Evolutionary conservation across 2,888 invertebrate genomes (phyloP).

Genomic region (Epinotia demarniana): DNA sequence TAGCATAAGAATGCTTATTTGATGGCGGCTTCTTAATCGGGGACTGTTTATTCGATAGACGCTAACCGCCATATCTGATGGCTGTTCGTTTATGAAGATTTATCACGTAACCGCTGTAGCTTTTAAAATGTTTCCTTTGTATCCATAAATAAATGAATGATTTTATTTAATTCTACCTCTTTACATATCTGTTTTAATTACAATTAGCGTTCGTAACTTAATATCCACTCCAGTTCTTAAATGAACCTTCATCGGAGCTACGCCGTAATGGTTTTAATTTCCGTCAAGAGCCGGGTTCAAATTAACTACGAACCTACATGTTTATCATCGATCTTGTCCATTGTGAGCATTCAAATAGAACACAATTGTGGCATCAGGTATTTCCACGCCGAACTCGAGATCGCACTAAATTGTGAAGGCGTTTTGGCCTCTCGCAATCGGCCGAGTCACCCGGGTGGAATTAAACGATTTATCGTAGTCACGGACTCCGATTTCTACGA

Average conservation of each 20-base stretch:
- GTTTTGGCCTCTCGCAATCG: conserved; percentile 75
- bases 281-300: conserved; percentile 44
- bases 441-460: conserved; percentile 76
- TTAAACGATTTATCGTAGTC: conserved; percentile 82
- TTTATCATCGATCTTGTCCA: conserved; percentile 56
- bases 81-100: no score
- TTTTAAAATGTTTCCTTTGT: neutral
- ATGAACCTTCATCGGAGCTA: conserved; percentile 28
- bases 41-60: no score
- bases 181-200: conserved; percentile 11
- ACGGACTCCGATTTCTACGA: conserved; percentile 71
- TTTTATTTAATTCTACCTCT: conserved; percentile 7
- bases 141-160: neutral
- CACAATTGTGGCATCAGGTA: conserved; percentile 63
- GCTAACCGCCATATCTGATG: no score
- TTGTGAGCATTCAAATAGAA: conserved; percentile 62
- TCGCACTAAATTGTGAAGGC: conserved; percentile 75
- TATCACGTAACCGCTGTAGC: no score
- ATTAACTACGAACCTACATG: conserved; percentile 49
- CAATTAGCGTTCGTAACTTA: conserved; percentile 27
- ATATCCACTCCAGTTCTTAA: conserved; percentile 33
- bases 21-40: no score
- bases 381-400: conserved; percentile 58
- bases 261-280: conserved; percentile 44
- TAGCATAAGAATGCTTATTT: no score